Conservation (phyloP, 2,888 invertebrate species). For the Pachydiplax longipennis region DNA sequence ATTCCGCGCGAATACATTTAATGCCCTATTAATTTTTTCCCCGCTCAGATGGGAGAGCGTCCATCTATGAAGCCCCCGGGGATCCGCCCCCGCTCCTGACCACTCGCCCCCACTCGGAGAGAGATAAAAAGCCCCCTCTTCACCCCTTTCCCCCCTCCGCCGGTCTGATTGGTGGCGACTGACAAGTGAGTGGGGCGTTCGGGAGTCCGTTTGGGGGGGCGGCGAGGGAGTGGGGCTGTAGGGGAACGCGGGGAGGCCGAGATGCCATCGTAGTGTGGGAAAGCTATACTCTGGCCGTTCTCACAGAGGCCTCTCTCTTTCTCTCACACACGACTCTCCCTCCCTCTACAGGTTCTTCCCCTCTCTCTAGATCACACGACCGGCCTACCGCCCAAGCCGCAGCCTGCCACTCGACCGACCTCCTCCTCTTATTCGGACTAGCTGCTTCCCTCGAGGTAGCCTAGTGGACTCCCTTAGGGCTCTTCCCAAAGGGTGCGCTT, state of each 20-base stretch:
- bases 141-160: neutral
- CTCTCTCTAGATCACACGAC: neutral
- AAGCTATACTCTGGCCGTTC: slow-evolving; percentile 35
- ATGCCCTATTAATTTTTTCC: too few relatives aligned
- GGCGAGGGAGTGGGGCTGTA: neutral
- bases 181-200: neutral
- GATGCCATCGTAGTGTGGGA: slow-evolving; percentile 46
- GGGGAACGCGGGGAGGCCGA: neutral
- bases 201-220: neutral
- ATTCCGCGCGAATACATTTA: too few relatives aligned
- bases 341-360: neutral
- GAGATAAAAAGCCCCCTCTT: neutral
- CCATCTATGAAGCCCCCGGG: too few relatives aligned
- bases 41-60: too few relatives aligned
- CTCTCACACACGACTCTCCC: neutral
- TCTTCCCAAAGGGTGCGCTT: neutral
- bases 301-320: slow-evolving; percentile 20
- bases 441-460: neutral
- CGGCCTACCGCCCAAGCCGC: neutral
- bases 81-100: too few relatives aligned
- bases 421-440: neutral
- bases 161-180: neutral
- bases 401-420: neutral
- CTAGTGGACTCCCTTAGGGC: neutral
- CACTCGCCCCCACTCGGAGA: too few relatives aligned